Conservation (phyloP, 2,113 vertebrate species). For the Regulus satrapa region DNA sequence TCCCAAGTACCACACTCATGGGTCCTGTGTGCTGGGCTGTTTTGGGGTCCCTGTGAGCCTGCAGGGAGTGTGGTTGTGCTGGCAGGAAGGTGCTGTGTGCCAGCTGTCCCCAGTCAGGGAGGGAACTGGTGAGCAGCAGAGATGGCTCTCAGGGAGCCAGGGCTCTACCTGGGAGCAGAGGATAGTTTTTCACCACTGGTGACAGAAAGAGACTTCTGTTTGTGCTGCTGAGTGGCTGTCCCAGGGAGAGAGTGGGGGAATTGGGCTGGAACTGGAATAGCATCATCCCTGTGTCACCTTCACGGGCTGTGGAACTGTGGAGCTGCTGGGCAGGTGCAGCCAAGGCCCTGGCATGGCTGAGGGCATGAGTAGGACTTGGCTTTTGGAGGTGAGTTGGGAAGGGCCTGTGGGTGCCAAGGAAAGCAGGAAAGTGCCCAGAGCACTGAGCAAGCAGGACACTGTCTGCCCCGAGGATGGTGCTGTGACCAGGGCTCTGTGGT, state of each 20-base stretch:
- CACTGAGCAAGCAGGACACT: rapidly evolving
- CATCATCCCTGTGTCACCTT: neutral
- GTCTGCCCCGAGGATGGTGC: rapidly evolving
- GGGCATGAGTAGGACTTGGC: rapidly evolving
- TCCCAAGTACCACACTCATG: neutral
- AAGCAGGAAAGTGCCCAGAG: neutral
- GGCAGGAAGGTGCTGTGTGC: neutral
- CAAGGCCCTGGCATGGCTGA: rapidly evolving
- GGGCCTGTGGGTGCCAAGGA: rapidly evolving
- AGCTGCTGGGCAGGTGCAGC: neutral
- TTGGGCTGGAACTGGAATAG: neutral
- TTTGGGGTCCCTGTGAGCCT: neutral
- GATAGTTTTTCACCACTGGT: neutral
- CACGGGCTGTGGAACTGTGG: neutral
- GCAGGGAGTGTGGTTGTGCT: neutral
- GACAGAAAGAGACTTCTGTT: neutral
- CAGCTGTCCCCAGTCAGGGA: rapidly evolving
- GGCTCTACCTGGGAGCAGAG: neutral
- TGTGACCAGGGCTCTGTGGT: rapidly evolving
- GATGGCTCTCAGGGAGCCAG: neutral
- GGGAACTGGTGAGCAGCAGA: neutral
- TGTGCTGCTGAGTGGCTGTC: neutral
- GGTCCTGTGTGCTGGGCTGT: neutral
- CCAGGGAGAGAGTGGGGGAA: neutral
- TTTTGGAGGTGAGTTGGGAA: neutral